Conservation (phyloP, 2,113 vertebrate genomes). For the Cololabis saira region DNA sequence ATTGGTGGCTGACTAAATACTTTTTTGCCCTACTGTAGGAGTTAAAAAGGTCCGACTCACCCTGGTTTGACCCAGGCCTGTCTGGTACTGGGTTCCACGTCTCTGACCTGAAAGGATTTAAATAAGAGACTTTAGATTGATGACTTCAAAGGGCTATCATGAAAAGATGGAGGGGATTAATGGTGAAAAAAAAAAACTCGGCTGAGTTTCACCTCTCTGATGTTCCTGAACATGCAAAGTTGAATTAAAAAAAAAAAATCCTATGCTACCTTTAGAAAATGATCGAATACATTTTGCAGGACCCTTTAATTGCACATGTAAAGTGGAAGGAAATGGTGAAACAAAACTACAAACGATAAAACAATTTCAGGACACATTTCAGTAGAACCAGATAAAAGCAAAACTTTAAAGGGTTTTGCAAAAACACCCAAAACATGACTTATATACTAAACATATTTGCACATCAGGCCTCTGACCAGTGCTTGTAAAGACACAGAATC, state of each 20-base stretch:
- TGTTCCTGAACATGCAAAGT: slow-evolving; percentile 40
- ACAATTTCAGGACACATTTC: neutral
- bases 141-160: no score
- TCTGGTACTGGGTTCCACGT: slow-evolving; percentile 80
- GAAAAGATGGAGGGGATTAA: no score
- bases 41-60: slow-evolving; percentile 77
- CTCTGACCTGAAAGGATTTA: slow-evolving; percentile 52
- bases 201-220: slow-evolving; percentile 77
- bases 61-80: slow-evolving; percentile 92
- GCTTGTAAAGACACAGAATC: slow-evolving; percentile 3
- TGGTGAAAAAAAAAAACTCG: slow-evolving; percentile 28
- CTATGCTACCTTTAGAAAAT: no score
- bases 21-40: no score
- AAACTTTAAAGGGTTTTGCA: slow-evolving; percentile 2
- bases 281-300: neutral
- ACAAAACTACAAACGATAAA: no score
- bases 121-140: slow-evolving; percentile 5
- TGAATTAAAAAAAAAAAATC: neutral
- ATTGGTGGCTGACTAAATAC: no score
- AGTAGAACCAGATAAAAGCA: neutral
- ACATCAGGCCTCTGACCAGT: neutral
- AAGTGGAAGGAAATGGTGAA: no score
- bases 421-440: neutral
- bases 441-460: neutral
- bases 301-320: no score